These are phyloP conservation scores for Euglossa dilemma DNA, from an alignment of 1,140 invertebrate species.

Conservation along the genomic window DNA sequence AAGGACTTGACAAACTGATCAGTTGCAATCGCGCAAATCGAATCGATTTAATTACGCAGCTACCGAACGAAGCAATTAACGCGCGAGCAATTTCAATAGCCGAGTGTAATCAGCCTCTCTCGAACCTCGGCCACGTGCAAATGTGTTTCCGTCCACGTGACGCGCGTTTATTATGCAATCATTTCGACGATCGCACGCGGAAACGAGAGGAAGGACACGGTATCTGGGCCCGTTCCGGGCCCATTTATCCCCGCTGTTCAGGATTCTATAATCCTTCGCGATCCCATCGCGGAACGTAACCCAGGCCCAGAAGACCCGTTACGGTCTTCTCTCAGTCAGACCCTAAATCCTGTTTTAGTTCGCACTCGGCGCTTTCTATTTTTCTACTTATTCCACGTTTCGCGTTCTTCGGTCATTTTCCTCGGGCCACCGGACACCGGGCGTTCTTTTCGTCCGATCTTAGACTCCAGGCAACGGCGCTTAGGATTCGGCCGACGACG, in stretches of 20 bases:
- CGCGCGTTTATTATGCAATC: slow-evolving; percentile 20
- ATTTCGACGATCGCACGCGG: slow-evolving; percentile 7
- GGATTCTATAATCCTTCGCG: too few relatives aligned
- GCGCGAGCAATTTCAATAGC: slow-evolving; percentile 39
- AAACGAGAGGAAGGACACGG: slow-evolving; percentile 6
- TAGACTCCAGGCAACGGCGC: too few relatives aligned
- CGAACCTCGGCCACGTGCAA: slow-evolving; percentile 31
- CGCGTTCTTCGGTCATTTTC: too few relatives aligned
- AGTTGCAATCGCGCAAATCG: slow-evolving; percentile 13
- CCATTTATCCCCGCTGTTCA: slow-evolving; percentile 3
- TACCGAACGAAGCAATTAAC: slow-evolving; percentile 41
- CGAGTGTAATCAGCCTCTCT: slow-evolving; percentile 15
- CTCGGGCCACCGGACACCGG: too few relatives aligned
- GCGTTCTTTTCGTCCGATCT: too few relatives aligned
- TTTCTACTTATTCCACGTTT: too few relatives aligned
- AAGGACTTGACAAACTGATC: background rate
- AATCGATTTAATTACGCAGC: slow-evolving; percentile 40
- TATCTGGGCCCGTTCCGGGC: background rate
- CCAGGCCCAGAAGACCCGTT: too few relatives aligned
- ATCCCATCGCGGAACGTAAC: too few relatives aligned
- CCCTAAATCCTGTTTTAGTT: too few relatives aligned
- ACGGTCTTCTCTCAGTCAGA: too few relatives aligned
- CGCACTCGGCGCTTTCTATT: too few relatives aligned
- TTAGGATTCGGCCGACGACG: too few relatives aligned
- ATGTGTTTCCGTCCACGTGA: slow-evolving; percentile 30